Conservation (phyloP, 2,888 invertebrate species). For the Bembecia ichneumoniformis region DNA sequence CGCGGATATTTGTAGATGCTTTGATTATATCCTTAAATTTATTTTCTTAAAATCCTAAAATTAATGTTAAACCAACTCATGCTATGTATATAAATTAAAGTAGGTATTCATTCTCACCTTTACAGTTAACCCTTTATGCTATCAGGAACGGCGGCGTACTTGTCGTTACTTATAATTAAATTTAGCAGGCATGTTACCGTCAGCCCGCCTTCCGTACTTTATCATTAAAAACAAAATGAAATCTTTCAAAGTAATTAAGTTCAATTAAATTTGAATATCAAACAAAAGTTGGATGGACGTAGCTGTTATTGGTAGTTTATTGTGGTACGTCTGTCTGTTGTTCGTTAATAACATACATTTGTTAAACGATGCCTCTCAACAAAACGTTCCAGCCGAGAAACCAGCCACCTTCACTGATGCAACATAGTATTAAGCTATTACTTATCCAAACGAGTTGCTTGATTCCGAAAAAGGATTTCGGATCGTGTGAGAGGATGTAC, state of each 20-base stretch:
- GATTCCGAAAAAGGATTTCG: constrained; percentile 42
- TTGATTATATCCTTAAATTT: no score
- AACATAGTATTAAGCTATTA: constrained; percentile 70
- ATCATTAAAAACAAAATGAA: not conserved
- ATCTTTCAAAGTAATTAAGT: constrained; percentile 8
- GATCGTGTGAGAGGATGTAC: constrained; percentile 1
- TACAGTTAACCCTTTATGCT: no score
- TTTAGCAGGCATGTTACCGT: no score
- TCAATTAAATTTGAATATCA: constrained; percentile 28
- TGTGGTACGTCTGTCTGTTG: constrained; percentile 16
- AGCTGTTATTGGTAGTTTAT: constrained; percentile 3
- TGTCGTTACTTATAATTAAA: no score
- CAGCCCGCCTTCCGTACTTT: no score
- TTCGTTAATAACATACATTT: constrained; percentile 57
- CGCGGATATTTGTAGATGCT: no score
- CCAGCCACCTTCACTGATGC: constrained; percentile 50
- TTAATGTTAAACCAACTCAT: no score
- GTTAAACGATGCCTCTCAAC: constrained; percentile 33
- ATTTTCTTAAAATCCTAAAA: no score
- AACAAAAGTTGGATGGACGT: constrained; percentile 17
- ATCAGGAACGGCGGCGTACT: no score
- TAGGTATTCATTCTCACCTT: no score
- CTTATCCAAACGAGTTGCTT: constrained; percentile 51
- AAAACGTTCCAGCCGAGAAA: constrained; percentile 49
- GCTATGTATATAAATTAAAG: no score